Percentiles rank a stretch among this genome's conserved stretches.
Evolutionary conservation across 2,888 invertebrate species (phyloP).

Genomic region (Polymixis flavicincta): DNA sequence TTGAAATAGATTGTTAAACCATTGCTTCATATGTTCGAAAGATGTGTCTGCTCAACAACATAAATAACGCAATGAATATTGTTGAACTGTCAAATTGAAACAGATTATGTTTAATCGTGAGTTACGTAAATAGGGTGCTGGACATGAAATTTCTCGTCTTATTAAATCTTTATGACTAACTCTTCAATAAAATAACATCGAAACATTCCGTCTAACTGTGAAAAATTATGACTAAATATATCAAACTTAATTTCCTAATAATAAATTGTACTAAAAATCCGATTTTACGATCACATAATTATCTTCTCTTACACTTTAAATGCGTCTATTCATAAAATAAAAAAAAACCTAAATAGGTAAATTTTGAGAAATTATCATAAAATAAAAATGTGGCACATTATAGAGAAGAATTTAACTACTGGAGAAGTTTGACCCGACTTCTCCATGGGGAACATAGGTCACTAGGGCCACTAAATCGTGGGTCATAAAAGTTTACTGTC

Average conservation of each 20-base stretch:
- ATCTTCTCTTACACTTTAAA: constrained; percentile 34
- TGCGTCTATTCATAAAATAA: constrained; percentile 37
- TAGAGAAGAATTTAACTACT: constrained; percentile 42
- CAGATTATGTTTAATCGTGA: too few species aligned
- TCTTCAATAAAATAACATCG: constrained; percentile 1
- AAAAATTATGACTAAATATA: constrained; percentile 40
- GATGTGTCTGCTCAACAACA: too few species aligned
- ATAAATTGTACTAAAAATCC: constrained; percentile 27
- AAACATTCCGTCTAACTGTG: neutral
- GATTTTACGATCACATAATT: constrained; percentile 55
- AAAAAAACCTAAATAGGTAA: neutral
- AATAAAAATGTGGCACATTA: constrained; percentile 52
- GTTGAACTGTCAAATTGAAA: too few species aligned
- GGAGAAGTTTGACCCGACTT: constrained; percentile 43
- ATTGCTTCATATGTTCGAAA: too few species aligned
- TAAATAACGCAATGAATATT: too few species aligned
- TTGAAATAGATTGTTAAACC: too few species aligned
- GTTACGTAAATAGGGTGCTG: too few species aligned
- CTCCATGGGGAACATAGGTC: constrained; percentile 78
- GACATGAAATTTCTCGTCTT: neutral
- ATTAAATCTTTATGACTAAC: neutral
- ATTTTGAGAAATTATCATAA: constrained; percentile 31
- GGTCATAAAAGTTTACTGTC: constrained; percentile 87
- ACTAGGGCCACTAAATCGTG: constrained; percentile 78
- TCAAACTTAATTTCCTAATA: constrained; percentile 4